phyloP scores from a whole-genome alignment of 2,797 vertebrate species.

The Channa striata region DNA sequence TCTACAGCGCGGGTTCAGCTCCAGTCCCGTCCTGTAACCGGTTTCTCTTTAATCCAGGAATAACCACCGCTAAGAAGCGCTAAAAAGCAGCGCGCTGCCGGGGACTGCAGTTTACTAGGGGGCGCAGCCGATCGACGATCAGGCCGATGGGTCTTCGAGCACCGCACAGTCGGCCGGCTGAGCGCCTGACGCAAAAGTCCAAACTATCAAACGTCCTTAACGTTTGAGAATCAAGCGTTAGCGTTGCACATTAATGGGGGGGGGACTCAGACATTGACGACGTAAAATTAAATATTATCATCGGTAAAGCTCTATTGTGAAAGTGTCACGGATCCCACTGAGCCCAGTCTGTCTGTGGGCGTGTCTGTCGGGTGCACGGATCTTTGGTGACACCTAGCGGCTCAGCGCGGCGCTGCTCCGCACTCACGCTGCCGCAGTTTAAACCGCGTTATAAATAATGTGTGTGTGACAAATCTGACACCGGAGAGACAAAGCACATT shows the following conservation, averaged over 20 bases:
- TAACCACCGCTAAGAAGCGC: conserved; percentile 41
- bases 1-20: conserved; percentile 20
- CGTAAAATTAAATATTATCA: neutral
- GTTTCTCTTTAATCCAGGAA: conserved; percentile 59
- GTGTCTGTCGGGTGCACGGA: conserved; percentile 32
- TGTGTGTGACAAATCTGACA: conserved; percentile 61
- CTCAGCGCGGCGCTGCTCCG: rapidly evolving
- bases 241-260: neutral
- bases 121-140: conserved; percentile 56
- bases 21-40: conserved; percentile 25
- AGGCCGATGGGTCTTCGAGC: conserved; percentile 73
- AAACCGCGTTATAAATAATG: too few species aligned
- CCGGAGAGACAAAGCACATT: conserved; percentile 72
- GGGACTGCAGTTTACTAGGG: conserved; percentile 59
- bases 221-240: too few species aligned
- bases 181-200: conserved; percentile 73
- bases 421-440: conserved; percentile 44
- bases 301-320: neutral
- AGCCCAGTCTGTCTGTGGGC: conserved; percentile 41
- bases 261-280: neutral
- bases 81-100: conserved; percentile 45
- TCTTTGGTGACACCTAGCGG: conserved; percentile 69
- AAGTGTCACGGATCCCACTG: conserved; percentile 4
- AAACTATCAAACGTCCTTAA: too few species aligned
- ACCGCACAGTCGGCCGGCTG: conserved; percentile 80